Base-by-base conservation (phyloP, 2,797 vertebrate genomes). In the Sparidentex hasta region DNA sequence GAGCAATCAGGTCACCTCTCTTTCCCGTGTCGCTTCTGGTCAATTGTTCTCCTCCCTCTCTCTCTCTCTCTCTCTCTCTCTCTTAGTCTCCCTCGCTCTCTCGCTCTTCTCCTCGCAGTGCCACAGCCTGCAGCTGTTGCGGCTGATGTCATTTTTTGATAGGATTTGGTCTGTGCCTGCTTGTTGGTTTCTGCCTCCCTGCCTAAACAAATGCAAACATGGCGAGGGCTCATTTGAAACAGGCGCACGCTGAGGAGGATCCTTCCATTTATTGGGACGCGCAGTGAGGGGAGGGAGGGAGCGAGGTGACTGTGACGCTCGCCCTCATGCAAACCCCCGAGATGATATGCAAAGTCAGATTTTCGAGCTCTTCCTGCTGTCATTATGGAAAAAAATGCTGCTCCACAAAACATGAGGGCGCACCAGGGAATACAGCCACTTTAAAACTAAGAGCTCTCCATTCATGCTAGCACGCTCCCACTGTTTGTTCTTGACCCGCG, bases 1-100 rank as follows among this genome's bases (percentile, higher is more conserved):
- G 93, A 94, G 93, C 92, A 94, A 94, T 95, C 94, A 93, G 94
- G 93, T 93, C 94, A 94, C 88, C 90, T 93, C 94, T 93, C 90
- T 92, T 93, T 93, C 92, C 93, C 70, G 82, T 89, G 88, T 93
- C 91, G 88, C 94, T 93, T 90, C 93, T 93, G 90, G 92, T 94
- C 92, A 92, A 93, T 93, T 92, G 91, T 92, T 92, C 90, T 88
- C 84, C 76, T 52, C 56, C 48, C 43, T 64, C 67, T 61, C 38
- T 20, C 72, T 47, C 38, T 41, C n/a, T 21, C 41, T 59, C 44
- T 27, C 50, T 44, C 25, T 74, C 29, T 29, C 5, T 74, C 25
- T 25, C 25, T 25, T 25, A 25, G 71, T 73, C 71, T 71, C 67
- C 82, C 54, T 44, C 72, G 25, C 41, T 66, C 76, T 76, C 72